These are phyloP conservation scores for Mastomys coucha DNA, from an alignment of 2,113 vertebrate genomes.

Conservation along the genomic window DNA sequence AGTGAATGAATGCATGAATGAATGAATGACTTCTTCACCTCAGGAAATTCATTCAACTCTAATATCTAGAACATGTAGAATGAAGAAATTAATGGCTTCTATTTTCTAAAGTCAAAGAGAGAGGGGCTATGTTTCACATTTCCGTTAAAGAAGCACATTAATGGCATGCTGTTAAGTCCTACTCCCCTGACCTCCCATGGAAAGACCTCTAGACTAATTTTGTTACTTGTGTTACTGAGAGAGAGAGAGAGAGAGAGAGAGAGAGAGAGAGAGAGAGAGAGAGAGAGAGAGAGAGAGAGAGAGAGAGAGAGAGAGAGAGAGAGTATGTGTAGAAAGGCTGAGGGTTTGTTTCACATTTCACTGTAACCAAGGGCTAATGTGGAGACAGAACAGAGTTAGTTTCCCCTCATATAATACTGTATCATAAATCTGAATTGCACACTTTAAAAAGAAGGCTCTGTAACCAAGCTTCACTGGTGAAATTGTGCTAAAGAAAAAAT, in stretches of 20 bases:
- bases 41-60: background rate
- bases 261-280: background rate
- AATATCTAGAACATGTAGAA: background rate
- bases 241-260: background rate
- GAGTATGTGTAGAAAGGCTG: background rate
- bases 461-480: background rate
- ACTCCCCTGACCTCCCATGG: background rate
- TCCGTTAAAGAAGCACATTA: background rate
- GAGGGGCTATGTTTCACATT: background rate
- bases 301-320: too few relatives aligned
- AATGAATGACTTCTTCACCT: background rate
- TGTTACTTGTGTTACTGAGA: background rate
- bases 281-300: too few relatives aligned
- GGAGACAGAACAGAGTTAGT: background rate
- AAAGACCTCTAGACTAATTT: background rate
- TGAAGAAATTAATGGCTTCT: background rate
- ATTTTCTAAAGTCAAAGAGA: background rate
- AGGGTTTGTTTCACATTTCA: conserved; percentile 7
- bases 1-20: background rate
- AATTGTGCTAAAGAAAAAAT: conserved; percentile 70
- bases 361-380: background rate
- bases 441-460: conserved; percentile 52
- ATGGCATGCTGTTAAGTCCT: background rate
- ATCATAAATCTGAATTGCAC: conserved; percentile 30
- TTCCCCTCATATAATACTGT: background rate